A percentile compares a stretch with the other conserved stretches of the same genome.
Conservation (phyloP, 1,140 invertebrate species). For the Paracyclopina nana region DNA sequence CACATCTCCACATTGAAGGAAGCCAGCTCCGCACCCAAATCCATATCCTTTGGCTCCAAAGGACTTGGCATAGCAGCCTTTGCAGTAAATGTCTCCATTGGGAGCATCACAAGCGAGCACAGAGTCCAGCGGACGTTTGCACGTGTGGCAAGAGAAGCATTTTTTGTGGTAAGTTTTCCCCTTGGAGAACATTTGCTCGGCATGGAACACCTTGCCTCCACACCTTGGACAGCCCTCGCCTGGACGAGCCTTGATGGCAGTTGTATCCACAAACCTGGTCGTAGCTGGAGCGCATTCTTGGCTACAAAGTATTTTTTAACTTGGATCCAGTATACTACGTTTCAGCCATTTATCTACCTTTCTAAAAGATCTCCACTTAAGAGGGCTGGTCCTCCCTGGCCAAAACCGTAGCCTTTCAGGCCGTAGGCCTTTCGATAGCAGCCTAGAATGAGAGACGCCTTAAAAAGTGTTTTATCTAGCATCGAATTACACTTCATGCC, state of each 20-base stretch:
- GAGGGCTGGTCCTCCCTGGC: neutral
- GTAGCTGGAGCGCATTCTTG: slow-evolving; percentile 33
- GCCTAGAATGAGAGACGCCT: too few species aligned
- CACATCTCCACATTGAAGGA: neutral
- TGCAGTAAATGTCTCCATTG: slow-evolving; percentile 82
- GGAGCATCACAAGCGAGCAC: slow-evolving; percentile 77
- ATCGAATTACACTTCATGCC: too few species aligned
- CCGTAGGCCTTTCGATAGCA: slow-evolving; percentile 89
- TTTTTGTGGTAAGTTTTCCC: slow-evolving; percentile 81
- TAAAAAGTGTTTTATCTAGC: too few species aligned
- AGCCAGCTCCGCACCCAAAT: slow-evolving; percentile 24
- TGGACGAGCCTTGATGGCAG: neutral
- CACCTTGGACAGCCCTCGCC: slow-evolving; percentile 12
- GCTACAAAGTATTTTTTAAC: slow-evolving; percentile 40
- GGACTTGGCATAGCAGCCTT: slow-evolving; percentile 21
- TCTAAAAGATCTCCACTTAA: neutral
- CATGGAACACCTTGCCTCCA: slow-evolving; percentile 48
- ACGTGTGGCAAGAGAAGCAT: slow-evolving; percentile 83
- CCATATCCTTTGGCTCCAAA: slow-evolving; percentile 23
- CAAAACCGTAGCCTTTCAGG: slow-evolving; percentile 69
- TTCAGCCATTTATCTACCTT: slow-evolving; percentile 50
- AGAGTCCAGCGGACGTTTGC: slow-evolving; percentile 77
- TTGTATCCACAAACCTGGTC: slow-evolving; percentile 7
- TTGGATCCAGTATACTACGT: slow-evolving; percentile 60
- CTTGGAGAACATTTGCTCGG: slow-evolving; percentile 78